phyloP scores from a whole-genome alignment of 2,888 invertebrate species.

The Stenurella melanura region DNA sequence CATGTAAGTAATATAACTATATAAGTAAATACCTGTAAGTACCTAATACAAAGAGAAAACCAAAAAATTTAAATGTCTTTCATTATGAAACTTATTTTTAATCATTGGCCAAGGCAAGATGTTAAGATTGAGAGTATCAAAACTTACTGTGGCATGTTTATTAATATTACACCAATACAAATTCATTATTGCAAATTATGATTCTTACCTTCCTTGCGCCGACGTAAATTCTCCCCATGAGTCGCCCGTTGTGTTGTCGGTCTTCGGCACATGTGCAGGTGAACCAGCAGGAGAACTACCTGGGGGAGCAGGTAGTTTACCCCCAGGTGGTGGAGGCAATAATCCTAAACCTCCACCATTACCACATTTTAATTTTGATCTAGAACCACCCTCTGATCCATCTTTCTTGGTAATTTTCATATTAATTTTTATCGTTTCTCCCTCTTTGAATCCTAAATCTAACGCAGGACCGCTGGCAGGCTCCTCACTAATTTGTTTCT shows the following conservation, averaged over 20 bases:
- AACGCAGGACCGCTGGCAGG: slow-evolving; percentile 87
- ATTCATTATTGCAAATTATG: background rate
- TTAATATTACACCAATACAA: background rate
- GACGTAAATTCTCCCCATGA: slow-evolving; percentile 90
- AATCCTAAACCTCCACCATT: slow-evolving; percentile 73
- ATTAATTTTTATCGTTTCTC: slow-evolving; percentile 99
- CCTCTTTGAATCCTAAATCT: slow-evolving; percentile 98
- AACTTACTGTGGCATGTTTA: no score
- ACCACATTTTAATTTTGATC: slow-evolving; percentile 78
- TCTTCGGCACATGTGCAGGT: slow-evolving; percentile 76
- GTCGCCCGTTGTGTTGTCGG: slow-evolving; percentile 72
- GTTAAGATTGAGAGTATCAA: no score
- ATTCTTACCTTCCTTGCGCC: slow-evolving; percentile 71
- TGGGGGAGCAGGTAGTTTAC: slow-evolving; percentile 86
- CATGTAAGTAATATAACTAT: no score
- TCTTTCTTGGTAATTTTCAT: slow-evolving; percentile 97
- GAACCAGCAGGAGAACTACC: slow-evolving; percentile 87
- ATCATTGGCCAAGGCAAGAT: no score
- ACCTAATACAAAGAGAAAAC: no score
- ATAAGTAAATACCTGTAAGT: no score
- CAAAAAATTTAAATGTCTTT: no score
- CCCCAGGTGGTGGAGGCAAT: slow-evolving; percentile 89
- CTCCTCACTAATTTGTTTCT: slow-evolving; percentile 87
- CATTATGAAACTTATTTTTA: no score
- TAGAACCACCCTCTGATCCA: slow-evolving; percentile 83